These are phyloP conservation scores for Phrixothrix hirtus DNA, from an alignment of 2,888 invertebrate species.

Conservation along the genomic window DNA sequence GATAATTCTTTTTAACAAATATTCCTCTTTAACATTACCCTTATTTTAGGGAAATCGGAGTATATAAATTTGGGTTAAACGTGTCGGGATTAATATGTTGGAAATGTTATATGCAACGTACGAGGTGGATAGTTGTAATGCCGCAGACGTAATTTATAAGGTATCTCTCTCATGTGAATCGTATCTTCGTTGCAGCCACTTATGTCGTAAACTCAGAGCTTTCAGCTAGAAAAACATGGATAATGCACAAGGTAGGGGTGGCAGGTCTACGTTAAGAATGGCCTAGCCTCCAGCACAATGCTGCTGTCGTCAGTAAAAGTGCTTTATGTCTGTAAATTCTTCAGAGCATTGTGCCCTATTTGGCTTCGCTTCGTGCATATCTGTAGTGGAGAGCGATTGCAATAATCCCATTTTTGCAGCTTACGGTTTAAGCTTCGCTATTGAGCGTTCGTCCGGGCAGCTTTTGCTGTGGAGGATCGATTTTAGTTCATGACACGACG, in stretches of 20 bases:
- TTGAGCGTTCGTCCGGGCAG: conserved; percentile 32
- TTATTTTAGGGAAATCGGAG: too few relatives aligned
- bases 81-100: too few relatives aligned
- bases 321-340: conserved; percentile 27
- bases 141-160: conserved; percentile 28
- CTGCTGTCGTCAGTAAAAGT: conserved; percentile 26
- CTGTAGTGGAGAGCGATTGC: conserved; percentile 26
- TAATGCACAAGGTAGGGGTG: conserved; percentile 28
- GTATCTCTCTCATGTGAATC: conserved; percentile 17
- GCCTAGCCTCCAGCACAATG: conserved; percentile 19
- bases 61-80: too few relatives aligned
- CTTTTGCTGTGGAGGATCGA: conserved; percentile 35
- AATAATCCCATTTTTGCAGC: conserved; percentile 40
- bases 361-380: conserved; percentile 21
- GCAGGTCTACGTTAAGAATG: conserved; percentile 25
- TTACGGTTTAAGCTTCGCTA: conserved; percentile 34
- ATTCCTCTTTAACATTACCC: too few relatives aligned
- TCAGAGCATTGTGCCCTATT: conserved; percentile 16
- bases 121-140: conserved; percentile 9
- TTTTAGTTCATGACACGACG: conserved; percentile 30
- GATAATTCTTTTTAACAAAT: too few relatives aligned
- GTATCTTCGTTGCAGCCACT: conserved; percentile 25
- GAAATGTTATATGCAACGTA: too few relatives aligned
- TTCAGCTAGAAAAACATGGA: conserved; percentile 31
- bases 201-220: conserved; percentile 30